Percentiles rank a stretch among this genome's conserved stretches.
phyloP scores from a whole-genome alignment of 2,888 invertebrate genomes.

The Drosophila mimetica region DNA sequence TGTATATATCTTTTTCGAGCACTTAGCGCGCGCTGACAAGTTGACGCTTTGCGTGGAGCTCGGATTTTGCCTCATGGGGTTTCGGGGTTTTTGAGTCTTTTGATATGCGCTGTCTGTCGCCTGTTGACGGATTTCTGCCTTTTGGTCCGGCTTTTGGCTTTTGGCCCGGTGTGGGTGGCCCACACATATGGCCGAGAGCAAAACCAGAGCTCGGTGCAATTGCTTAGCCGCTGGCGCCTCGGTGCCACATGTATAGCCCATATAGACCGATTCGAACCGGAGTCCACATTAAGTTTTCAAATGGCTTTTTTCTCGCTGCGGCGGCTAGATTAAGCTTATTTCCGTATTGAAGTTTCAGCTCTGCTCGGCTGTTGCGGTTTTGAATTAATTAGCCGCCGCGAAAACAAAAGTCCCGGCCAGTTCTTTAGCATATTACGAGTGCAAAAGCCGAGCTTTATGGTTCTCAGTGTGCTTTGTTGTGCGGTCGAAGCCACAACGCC shows the following conservation, averaged over 20 bases:
- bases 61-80: constrained; percentile 31
- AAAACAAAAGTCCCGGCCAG: constrained; percentile 49
- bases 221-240: constrained; percentile 73
- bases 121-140: constrained; percentile 68
- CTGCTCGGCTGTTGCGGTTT: constrained; percentile 63
- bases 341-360: constrained; percentile 73
- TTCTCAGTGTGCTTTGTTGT: constrained; percentile 49
- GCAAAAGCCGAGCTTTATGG: constrained; percentile 23
- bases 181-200: constrained; percentile 53
- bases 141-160: constrained; percentile 27
- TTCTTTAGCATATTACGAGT: constrained; percentile 66
- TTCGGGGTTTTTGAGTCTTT: constrained; percentile 59
- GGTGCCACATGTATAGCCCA: no score
- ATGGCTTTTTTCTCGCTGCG: constrained; percentile 73
- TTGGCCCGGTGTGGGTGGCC: constrained; percentile 73
- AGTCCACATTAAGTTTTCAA: constrained; percentile 70
- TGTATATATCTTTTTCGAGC: constrained; percentile 61
- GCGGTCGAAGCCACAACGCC: constrained; percentile 67
- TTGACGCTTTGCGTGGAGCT: constrained; percentile 75
- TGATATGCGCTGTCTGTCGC: constrained; percentile 79
- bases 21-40: constrained; percentile 79
- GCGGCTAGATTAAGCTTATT: constrained; percentile 74
- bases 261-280: constrained; percentile 30
- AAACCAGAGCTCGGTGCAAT: constrained; percentile 64
- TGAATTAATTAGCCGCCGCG: constrained; percentile 76